Conservation (phyloP, 2,113 vertebrate genomes). For the Gambusia affinis region DNA sequence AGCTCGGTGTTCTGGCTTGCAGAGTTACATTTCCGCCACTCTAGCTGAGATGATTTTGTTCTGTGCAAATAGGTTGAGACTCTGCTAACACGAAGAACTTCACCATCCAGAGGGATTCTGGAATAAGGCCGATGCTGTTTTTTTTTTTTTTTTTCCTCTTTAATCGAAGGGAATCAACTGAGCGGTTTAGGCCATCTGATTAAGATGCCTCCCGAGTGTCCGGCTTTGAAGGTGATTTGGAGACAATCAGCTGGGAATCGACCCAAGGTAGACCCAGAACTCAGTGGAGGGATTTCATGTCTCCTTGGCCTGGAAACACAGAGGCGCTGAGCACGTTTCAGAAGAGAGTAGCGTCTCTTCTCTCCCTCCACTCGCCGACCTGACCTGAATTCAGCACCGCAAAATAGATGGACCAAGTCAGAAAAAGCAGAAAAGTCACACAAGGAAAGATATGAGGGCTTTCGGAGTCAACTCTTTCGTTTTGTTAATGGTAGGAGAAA, state of each 20-base stretch:
- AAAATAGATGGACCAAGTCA: not conserved
- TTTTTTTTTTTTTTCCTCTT: not conserved
- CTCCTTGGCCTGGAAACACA: not conserved
- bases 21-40: not conserved
- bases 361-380: not conserved
- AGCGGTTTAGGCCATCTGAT: not conserved
- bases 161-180: not conserved
- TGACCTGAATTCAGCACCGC: not conserved
- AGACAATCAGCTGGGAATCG: slow-evolving; percentile 6
- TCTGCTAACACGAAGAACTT: not conserved
- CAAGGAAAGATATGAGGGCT: not conserved
- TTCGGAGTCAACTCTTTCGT: not conserved
- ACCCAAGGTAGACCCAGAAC: slow-evolving; percentile 1
- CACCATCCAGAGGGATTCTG: not conserved
- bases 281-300: slow-evolving; percentile 1
- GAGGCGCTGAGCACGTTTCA: not conserved
- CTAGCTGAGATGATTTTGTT: not conserved
- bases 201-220: not conserved
- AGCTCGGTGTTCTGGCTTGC: not conserved
- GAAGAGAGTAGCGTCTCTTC: not conserved
- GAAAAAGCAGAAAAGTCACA: not conserved
- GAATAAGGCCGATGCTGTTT: not conserved
- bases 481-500: not conserved
- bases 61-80: not conserved
- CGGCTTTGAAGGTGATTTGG: not conserved